Conservation (phyloP, 2,113 vertebrate species). For the Empidonax traillii region DNA sequence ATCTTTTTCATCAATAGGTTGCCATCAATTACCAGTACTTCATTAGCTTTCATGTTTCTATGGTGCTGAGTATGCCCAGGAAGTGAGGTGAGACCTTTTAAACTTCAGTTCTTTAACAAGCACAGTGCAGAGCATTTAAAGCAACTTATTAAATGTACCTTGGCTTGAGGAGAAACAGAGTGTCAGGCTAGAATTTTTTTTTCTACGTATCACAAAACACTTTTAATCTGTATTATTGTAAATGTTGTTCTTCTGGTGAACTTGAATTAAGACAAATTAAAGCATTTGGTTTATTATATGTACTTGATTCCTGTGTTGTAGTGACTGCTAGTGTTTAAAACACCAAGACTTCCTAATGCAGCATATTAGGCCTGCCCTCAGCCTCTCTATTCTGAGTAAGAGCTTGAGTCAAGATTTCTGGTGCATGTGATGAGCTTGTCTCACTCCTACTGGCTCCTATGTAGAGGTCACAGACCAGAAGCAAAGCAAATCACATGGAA, state of each 20-base stretch:
- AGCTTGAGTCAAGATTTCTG: not conserved
- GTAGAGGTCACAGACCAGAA: not conserved
- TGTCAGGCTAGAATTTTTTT: not conserved
- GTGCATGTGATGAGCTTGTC: not conserved
- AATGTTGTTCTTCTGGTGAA: not conserved
- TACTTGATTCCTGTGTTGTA: not conserved
- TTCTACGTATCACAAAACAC: not conserved
- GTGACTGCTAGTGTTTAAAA: not conserved
- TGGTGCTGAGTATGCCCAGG: not conserved
- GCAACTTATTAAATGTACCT: not conserved
- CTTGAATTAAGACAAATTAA: not conserved
- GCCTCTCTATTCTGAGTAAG: not conserved
- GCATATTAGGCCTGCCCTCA: not conserved
- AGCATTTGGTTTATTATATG: not conserved
- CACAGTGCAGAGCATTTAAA: not conserved
- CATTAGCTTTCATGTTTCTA: not conserved
- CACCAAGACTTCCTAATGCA: not conserved
- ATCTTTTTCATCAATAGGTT: constrained; percentile 1
- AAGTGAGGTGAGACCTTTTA: not conserved
- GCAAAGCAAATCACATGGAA: not conserved
- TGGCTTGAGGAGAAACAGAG: not conserved
- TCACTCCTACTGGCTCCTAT: not conserved
- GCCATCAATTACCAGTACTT: not conserved
- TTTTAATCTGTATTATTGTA: not conserved
- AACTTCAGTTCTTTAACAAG: not conserved